Evolutionary conservation across 1,140 invertebrate species (phyloP).

Genomic region (Mylabris phalerata): DNA sequence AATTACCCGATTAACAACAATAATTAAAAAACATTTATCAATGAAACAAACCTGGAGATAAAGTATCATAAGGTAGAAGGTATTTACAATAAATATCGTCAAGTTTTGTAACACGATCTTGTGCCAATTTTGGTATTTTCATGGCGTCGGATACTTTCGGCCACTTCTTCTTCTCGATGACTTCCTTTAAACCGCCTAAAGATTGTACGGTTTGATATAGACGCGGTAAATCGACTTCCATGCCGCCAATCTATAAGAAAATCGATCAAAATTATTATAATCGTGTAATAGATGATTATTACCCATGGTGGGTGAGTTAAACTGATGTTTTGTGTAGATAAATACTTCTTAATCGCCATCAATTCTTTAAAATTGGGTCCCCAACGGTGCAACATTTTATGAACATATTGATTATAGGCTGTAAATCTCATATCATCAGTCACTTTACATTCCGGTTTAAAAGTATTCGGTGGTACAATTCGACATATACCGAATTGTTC

Average conservation of each 20-base stretch:
- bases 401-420: conserved; percentile 86
- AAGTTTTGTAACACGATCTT: conserved; percentile 77
- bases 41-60: conserved; percentile 57
- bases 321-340: conserved; percentile 69
- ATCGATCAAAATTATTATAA: background rate
- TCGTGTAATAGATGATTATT: conserved; percentile 27
- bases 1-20: conserved; percentile 23
- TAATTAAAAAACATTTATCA: conserved; percentile 34
- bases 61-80: conserved; percentile 81
- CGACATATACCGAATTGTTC: conserved; percentile 82
- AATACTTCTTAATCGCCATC: conserved; percentile 77
- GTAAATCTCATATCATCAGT: conserved; percentile 73
- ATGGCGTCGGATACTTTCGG: conserved; percentile 80
- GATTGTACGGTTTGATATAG: conserved; percentile 80
- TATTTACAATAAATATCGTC: conserved; percentile 93
- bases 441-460: conserved; percentile 86
- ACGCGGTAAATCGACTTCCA: conserved; percentile 83
- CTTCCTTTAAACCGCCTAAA: conserved; percentile 79
- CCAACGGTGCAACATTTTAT: conserved; percentile 84
- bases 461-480: conserved; percentile 79
- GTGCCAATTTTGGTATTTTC: conserved; percentile 75
- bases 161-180: conserved; percentile 89
- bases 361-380: conserved; percentile 82
- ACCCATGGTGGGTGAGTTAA: conserved; percentile 71
- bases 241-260: conserved; percentile 65